These are phyloP conservation scores for Tipula unca DNA, from an alignment of 2,888 invertebrate species.

Conservation along the genomic window DNA sequence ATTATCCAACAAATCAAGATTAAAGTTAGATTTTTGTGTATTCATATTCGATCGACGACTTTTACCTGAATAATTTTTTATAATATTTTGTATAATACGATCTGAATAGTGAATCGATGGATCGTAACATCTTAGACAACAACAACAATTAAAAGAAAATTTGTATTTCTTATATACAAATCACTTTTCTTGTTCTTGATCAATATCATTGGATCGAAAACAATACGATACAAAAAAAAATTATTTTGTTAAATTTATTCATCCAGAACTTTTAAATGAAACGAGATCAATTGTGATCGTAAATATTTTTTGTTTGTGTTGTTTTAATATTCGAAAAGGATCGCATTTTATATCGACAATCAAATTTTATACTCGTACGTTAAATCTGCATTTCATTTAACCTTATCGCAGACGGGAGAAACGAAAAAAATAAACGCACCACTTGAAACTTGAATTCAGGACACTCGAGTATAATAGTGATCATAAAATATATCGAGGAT, in stretches of 20 bases:
- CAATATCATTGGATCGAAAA: neutral
- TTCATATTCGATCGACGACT: conserved; percentile 14
- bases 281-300: neutral
- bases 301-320: neutral
- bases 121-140: neutral
- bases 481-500: neutral
- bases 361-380: neutral
- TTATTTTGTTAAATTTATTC: neutral
- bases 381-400: neutral
- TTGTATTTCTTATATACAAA: neutral
- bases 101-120: neutral
- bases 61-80: neutral
- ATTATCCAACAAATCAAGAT: conserved; percentile 4
- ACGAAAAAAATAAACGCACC: neutral
- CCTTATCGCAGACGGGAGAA: neutral
- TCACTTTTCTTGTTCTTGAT: conserved; percentile 14
- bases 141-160: neutral
- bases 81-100: neutral
- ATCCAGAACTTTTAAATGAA: neutral
- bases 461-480: neutral
- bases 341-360: neutral
- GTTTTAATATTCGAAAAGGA: neutral
- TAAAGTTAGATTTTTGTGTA: conserved; percentile 8
- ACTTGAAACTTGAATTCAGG: neutral
- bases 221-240: neutral